Base-by-base conservation (phyloP, 2,113 vertebrate genomes). In the Cryptotis parvus region DNA sequence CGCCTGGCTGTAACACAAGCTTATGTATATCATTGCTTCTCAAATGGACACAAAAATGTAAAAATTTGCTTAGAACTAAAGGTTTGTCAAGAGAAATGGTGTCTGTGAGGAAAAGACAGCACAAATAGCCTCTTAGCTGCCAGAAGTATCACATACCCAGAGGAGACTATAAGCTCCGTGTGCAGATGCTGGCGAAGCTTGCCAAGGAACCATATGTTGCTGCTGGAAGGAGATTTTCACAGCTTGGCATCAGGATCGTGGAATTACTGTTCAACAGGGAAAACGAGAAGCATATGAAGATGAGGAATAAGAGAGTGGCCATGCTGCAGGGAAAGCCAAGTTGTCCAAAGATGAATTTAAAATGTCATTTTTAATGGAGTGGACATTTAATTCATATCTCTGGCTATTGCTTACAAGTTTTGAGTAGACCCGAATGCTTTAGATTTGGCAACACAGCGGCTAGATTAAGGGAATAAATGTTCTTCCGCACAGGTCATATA, bases 121-220 rank as follows among this genome's bases (percentile, higher is more conserved):
- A 66, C 75, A 11, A 66, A 79, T 82, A 96, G 89, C 61, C 85
- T 96, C 73, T 43, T 93, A 91, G 84, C 84, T 94, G 70, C 89
- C 87, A 93, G 89, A 89, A 94, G 94, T 65, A 96, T 88, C 70
- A 16, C 20, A 76, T 65, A 96, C 66, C 73, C 79, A 72, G 9
- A 58, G 91, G 96, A 96, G 96, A 94, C 9, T 14, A 8, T 45
- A 79, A 87, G 69, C 89, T 33, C 92, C 93, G n/a, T 22, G 49
- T 89, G 70, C 80, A 97, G 93, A 91, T 97, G 95, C 84, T 83
- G 37, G 82, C 73, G 72, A 92, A 84, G 29, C 61, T 93, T 96
- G 92, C 94, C 92, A 96, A 95, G 58, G 91, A 95, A 55, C 52
- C 95, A 79, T 81, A 75, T 92, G 75, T 92, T 95, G 29, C 27